A percentile compares a stretch with the other conserved stretches of the same genome.
Evolutionary conservation across 2,113 vertebrate species (phyloP).

Genomic region (Callaeas wilsoni): DNA sequence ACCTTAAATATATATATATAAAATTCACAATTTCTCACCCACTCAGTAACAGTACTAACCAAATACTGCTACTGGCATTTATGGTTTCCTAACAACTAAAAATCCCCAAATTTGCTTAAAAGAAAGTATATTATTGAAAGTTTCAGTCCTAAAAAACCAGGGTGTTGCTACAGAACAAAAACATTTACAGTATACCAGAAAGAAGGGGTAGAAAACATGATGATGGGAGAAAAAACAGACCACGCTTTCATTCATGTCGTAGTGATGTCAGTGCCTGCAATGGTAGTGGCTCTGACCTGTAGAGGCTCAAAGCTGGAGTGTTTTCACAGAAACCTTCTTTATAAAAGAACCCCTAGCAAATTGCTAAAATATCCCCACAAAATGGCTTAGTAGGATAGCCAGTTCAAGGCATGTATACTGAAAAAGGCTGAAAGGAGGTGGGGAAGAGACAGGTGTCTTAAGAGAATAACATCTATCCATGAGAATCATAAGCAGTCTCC

Average conservation of each 20-base stretch:
- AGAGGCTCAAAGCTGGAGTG: conserved; percentile 24
- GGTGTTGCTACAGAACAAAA: not conserved
- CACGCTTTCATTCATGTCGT: conserved; percentile 62
- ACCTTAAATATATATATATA: not conserved
- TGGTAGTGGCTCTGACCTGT: conserved; percentile 61
- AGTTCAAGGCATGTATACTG: not conserved
- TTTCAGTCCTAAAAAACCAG: not conserved
- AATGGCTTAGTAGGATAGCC: not conserved
- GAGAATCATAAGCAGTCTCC: conserved; percentile 15
- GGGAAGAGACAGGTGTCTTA: conserved; percentile 35
- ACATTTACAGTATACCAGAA: not conserved
- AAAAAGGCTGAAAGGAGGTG: not conserved
- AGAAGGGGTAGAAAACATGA: not conserved
- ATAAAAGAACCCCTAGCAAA: not conserved
- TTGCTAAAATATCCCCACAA: not conserved
- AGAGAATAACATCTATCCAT: conserved; percentile 6
- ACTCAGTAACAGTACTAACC: not conserved
- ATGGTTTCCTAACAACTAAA: not conserved
- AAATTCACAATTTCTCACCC: not conserved
- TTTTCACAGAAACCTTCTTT: conserved; percentile 3
- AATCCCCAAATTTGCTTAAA: not conserved
- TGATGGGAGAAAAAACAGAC: conserved; percentile 10
- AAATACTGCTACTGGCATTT: not conserved
- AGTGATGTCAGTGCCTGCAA: conserved; percentile 72
- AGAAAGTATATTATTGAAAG: not conserved